phyloP scores from a whole-genome alignment of 2,888 invertebrate genomes.

The Ornithoptera priamus region DNA sequence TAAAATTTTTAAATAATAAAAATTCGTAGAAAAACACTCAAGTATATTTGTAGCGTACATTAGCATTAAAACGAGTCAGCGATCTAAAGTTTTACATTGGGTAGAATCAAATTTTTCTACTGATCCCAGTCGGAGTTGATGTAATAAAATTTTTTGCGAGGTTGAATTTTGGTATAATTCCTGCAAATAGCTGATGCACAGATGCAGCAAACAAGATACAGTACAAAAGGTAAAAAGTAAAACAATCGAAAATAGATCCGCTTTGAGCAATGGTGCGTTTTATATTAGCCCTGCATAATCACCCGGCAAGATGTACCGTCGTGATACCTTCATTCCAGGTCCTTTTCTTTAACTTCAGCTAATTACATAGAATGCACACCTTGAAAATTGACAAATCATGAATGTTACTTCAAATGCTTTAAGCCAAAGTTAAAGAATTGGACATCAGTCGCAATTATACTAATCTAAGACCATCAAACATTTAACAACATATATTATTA shows the following conservation, averaged over 20 bases:
- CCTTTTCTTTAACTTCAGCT: conserved; percentile 12
- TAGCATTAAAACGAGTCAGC: conserved; percentile 2
- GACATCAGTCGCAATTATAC: conserved; percentile 5
- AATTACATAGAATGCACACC: neutral
- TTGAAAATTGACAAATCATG: conserved; percentile 10
- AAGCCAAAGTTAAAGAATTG: conserved; percentile 13
- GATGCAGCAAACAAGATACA: conserved; percentile 11
- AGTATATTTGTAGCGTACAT: conserved; percentile 5
- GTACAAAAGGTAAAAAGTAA: conserved; percentile 22
- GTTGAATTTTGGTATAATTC: conserved; percentile 17
- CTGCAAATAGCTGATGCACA: conserved; percentile 2
- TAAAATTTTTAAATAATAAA: conserved; percentile 19
- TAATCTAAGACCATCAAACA: conserved; percentile 26
- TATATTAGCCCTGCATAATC: conserved; percentile 23
- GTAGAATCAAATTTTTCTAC: conserved; percentile 3
- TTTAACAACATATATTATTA: conserved; percentile 45
- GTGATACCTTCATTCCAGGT: conserved; percentile 14
- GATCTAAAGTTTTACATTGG: conserved; percentile 2
- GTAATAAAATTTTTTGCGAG: conserved; percentile 16
- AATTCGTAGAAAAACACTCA: conserved; percentile 11
- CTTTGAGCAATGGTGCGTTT: conserved; percentile 20
- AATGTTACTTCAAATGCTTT: neutral
- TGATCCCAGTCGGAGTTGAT: conserved; percentile 11
- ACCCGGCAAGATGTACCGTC: conserved; percentile 21
- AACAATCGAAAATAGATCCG: conserved; percentile 26